Conservation (phyloP, 2,888 invertebrate species). For the Brachyptera risi region DNA sequence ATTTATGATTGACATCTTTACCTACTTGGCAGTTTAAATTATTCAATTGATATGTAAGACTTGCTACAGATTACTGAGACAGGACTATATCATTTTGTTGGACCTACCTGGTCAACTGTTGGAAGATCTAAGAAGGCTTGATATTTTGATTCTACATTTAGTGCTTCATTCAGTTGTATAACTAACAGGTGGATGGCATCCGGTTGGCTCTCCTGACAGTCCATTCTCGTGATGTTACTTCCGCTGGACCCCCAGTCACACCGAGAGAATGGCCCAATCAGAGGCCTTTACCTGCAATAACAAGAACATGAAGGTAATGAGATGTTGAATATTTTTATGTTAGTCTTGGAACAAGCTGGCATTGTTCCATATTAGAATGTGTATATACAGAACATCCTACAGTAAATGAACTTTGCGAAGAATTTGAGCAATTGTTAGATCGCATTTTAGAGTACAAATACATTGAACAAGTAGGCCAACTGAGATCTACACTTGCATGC, state of each 20-base stretch:
- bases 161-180: slow-evolving; percentile 59
- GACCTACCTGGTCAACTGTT: slow-evolving; percentile 58
- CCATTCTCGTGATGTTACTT: slow-evolving; percentile 33
- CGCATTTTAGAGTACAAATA: too few relatives aligned
- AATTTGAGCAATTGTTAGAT: too few relatives aligned
- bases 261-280: slow-evolving; percentile 32
- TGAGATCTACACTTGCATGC: too few relatives aligned
- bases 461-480: too few relatives aligned
- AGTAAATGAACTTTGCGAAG: too few relatives aligned
- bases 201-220: slow-evolving; percentile 30
- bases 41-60: not conserved
- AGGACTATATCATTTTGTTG: too few relatives aligned
- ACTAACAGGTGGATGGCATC: slow-evolving; percentile 31
- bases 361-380: not conserved
- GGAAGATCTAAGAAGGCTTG: slow-evolving; percentile 65
- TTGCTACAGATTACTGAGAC: not conserved
- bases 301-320: too few relatives aligned
- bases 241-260: slow-evolving; percentile 31
- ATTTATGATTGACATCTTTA: too few relatives aligned
- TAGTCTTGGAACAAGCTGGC: not conserved
- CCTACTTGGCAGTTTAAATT: not conserved
- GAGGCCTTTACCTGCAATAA: slow-evolving; percentile 27
- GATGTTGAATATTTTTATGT: too few relatives aligned
- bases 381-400: too few relatives aligned
- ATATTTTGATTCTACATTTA: slow-evolving; percentile 65